Evolutionary conservation across 2,113 vertebrate species (phyloP), one percentile per base, ranked within the genome.

Genomic region (Myrmophylax atrothorax): DNA sequence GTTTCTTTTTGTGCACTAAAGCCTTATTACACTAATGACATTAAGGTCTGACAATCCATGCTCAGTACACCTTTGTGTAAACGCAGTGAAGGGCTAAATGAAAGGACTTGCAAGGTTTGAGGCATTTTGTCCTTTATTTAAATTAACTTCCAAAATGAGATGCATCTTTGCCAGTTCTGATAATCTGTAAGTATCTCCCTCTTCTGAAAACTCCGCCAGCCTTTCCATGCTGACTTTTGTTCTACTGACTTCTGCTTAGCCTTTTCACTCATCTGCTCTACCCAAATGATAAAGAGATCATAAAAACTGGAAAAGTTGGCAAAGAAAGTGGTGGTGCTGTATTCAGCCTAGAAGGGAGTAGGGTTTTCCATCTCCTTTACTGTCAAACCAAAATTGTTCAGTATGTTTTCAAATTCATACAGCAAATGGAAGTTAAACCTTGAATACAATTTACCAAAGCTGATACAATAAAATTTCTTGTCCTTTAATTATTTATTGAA

Each of bases 1-100:
- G 38, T 74, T 91, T 53, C 88, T 72, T 96, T 92, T 66, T 38
- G 73, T 89, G 44, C 60, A 35, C 79, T 89, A 94, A 96, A 95
- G 83, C 92, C 93, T 94, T 85, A 83, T 94, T 95, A 92, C 3
- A 0, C 37, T 94, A 90, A 95, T 90, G 85, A 33, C 56, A 95
- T 95, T 94, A 95, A 87, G 44, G 40, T 78, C 92, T 90, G 76
- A 74, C 79, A 92, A 90, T 87, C 96, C 66, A 3, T 7, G 18
- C 73, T 92, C 56, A 75, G 49, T 89, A 78, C 88, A 89, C 83
- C 88, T 95, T 78, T 80, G 42, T 77, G 55, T 35, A 74, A 86
- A 47, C 63, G 76, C 2, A 6, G 18, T n/a, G 25, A 52, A 46
- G 29, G 8, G 16, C 28, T 78, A 56, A 78, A 42, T 14, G 56